Evolutionary conservation across 2,113 vertebrate genomes (phyloP), one percentile per base, ranked within the genome.

Genomic region (Nannobrachium achirus): DNA sequence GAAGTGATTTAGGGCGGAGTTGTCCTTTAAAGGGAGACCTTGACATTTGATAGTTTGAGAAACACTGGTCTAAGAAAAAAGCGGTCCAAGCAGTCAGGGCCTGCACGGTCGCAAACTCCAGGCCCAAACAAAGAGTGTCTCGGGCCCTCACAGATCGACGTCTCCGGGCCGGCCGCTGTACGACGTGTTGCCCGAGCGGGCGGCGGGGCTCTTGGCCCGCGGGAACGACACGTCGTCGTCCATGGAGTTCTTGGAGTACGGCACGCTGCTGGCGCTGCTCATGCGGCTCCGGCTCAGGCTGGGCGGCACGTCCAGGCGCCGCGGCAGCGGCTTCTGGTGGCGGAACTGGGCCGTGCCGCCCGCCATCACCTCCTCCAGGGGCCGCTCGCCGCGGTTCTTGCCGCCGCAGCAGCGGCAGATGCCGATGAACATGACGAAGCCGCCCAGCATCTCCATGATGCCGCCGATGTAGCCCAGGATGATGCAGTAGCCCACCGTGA

Each of bases 381-480:
- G 88, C 0, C 15, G 63, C 75, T 92, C 91, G 1, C 90, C 91
- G 0, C 90, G 75, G 78, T 92, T 91, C 71, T 75, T 86, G 0
- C 93, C 93, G 0, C 87, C 88, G 52, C 92, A 94, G 82, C 92
- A 94, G 0, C 88, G 83, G 62, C 84, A 91, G 57, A 93, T 90
- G 0, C 92, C 93, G 69, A 97, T 91, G 72, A 95, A 84, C 64
- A 94, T 3, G 4, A 96, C 94, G 0, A 93, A 81, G 10, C 94
- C 89, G 1, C 89, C 96, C 0, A 96, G 90, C 7, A 96, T 0
- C 42, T 98, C 92, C 75, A 97, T 92, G 56, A 98, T 84, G 53
- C 95, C 95, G n/a, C 96, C 98, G 57, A 99, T 88, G 87, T 93
- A 98, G 71, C 95, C 95, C 60, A 99, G 86, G 14, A 98, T 81